A percentile compares a stretch with the other conserved stretches of the same genome.
Conservation (phyloP, 2,113 vertebrate genomes). For the Cyphomyrus plagiostoma region DNA sequence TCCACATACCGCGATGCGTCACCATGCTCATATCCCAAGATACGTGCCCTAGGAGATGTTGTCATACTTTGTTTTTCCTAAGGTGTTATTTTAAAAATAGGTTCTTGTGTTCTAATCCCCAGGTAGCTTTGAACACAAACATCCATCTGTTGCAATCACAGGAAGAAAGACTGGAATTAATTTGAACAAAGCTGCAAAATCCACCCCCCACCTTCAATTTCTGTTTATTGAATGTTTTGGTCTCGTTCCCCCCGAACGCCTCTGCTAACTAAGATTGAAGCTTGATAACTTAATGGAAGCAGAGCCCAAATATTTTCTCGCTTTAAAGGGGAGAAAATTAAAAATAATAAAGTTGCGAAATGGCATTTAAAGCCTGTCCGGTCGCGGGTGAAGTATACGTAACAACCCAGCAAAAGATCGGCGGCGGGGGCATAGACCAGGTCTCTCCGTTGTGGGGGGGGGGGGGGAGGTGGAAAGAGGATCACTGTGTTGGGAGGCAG, state of each 20-base stretch:
- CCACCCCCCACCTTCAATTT: background rate
- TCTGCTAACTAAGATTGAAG: background rate
- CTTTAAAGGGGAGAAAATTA: background rate
- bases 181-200: conserved; percentile 2
- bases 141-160: conserved; percentile 11
- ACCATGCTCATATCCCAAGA: background rate
- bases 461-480: background rate
- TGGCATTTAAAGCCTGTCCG: background rate
- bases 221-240: conserved; percentile 6
- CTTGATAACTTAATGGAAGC: conserved; percentile 15
- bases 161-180: conserved; percentile 6
- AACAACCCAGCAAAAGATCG: background rate
- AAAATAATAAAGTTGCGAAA: background rate
- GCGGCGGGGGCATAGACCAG: background rate
- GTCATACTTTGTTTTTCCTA: background rate
- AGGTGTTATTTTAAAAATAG: background rate
- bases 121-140: conserved; percentile 15
- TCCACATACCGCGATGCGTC: background rate
- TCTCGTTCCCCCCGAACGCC: background rate
- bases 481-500: background rate
- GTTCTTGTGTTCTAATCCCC: background rate
- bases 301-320: background rate
- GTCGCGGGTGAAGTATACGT: background rate
- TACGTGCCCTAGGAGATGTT: background rate
- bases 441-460: background rate